Conservation (phyloP, 2,888 invertebrate genomes). For the Scrobipalpa atriplicella region DNA sequence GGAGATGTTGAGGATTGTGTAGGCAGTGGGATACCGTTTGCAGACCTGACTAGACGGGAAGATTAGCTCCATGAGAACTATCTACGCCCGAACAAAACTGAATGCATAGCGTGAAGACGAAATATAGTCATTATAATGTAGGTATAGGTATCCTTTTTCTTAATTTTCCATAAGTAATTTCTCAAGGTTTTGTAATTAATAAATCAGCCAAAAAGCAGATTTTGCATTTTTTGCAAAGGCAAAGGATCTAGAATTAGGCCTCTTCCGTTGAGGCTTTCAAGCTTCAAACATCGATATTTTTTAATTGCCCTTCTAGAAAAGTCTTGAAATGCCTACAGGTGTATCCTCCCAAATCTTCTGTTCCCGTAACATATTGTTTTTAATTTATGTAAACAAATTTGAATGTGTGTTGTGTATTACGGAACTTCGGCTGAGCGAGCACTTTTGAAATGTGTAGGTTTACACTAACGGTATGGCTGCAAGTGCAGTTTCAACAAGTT, state of each 20-base stretch:
- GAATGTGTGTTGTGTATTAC: constrained; percentile 50
- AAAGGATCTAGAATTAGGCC: too few relatives aligned
- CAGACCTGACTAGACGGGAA: not conserved
- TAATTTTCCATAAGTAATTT: too few relatives aligned
- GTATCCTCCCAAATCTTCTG: constrained; percentile 36
- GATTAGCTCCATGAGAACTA: constrained; percentile 4
- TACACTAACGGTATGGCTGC: constrained; percentile 55
- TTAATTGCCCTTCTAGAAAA: not conserved
- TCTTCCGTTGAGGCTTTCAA: too few relatives aligned
- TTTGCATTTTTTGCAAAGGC: too few relatives aligned
- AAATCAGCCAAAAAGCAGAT: not conserved
- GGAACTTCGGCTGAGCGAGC: constrained; percentile 36
- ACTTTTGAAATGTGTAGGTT: constrained; percentile 34
- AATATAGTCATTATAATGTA: too few relatives aligned
- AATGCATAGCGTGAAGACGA: too few relatives aligned
- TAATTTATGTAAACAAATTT: constrained; percentile 63
- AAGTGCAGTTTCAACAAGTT: constrained; percentile 60
- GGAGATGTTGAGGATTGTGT: constrained; percentile 27
- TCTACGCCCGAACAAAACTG: constrained; percentile 22
- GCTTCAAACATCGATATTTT: not conserved
- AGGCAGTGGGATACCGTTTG: constrained; percentile 21
- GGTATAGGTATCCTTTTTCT: too few relatives aligned
- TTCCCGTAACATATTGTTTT: constrained; percentile 59
- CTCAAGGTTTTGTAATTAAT: too few relatives aligned
- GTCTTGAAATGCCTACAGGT: not conserved